Base-by-base conservation (phyloP, 2,888 invertebrate species). In the Noctua pronuba region DNA sequence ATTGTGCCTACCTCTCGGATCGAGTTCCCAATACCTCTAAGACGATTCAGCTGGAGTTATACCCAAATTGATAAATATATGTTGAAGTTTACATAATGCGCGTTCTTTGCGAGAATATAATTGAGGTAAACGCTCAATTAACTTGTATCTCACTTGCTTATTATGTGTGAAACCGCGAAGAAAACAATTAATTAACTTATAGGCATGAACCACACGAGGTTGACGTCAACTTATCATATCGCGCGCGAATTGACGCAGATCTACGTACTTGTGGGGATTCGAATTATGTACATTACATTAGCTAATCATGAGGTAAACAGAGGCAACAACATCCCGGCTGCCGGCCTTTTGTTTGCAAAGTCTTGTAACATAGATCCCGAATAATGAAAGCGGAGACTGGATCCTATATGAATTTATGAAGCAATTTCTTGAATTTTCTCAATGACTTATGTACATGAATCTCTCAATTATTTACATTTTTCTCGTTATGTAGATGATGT, bases 161-260 rank as follows among this genome's bases (percentile, higher is more conserved):
- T 70, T 52, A 55, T 62, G 81, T 31, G 28, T 38, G 21, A 70
- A 62, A 71, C 75, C 49, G 55, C 66, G 58, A 80, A 85, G 69
- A 70, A 66, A 81, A 81, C 80, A 69, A 84, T 68, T 35, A 73
- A 80, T 58, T 72, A 73, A 68, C 28, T 2, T 38, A 18, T 49
- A 72, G 28, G 21, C 10, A 65, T 31, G 16, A 28, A 35, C 41
- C 49, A 69, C 62, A 55, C 6, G 35, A 49, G 46, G 16, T 35
- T 85, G 85, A 82, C 82, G 82, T 82, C 82, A 85, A 35, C 10
- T 35, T 13, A 75, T 62, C 66, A 44, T 71, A 67, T 75, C 82
- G 66, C 18, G 41, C n/a, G 38, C 69, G 21, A 16, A 24, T 18
- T 82, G 82, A 82, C 85, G 82, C 41, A 70, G 46, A 66, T 52